Evolutionary conservation across 2,888 invertebrate species (phyloP).

Genomic region (Cosmia pyralina): DNA sequence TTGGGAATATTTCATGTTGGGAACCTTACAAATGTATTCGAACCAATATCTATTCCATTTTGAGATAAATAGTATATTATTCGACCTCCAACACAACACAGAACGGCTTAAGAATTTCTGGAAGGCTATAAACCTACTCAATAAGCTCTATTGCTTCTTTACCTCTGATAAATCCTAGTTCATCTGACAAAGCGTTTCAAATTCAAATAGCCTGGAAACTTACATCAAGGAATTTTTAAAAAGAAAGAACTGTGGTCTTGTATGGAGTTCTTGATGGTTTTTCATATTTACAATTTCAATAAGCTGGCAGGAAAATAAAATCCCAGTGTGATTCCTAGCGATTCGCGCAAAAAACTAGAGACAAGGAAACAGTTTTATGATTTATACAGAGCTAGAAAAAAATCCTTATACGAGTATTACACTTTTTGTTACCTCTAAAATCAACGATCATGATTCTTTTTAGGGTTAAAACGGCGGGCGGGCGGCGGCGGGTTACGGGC

Average conservation of each 20-base stretch:
- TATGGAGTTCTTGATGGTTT: neutral
- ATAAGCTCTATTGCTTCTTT: neutral
- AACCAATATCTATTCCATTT: conserved; percentile 5
- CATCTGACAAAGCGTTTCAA: conserved; percentile 4
- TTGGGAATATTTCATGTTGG: neutral
- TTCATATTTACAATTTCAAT: no score
- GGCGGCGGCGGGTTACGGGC: no score
- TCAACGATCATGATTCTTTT: neutral
- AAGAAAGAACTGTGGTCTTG: neutral
- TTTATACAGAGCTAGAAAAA: no score
- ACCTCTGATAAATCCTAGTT: conserved; percentile 12
- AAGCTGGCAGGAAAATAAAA: no score
- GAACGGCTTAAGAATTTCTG: conserved; percentile 17
- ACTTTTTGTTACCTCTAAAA: no score
- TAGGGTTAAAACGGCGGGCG: no score
- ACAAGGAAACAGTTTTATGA: no score
- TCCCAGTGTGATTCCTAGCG: no score
- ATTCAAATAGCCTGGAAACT: conserved; percentile 14
- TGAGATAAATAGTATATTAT: conserved; percentile 4
- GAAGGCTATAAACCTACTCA: neutral
- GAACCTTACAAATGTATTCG: neutral
- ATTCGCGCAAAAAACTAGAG: no score
- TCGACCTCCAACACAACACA: neutral
- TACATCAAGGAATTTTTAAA: neutral
- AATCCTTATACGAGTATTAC: no score